Conservation (phyloP, 64 coral and sea anemone species). For the Anthopleura sola region DNA sequence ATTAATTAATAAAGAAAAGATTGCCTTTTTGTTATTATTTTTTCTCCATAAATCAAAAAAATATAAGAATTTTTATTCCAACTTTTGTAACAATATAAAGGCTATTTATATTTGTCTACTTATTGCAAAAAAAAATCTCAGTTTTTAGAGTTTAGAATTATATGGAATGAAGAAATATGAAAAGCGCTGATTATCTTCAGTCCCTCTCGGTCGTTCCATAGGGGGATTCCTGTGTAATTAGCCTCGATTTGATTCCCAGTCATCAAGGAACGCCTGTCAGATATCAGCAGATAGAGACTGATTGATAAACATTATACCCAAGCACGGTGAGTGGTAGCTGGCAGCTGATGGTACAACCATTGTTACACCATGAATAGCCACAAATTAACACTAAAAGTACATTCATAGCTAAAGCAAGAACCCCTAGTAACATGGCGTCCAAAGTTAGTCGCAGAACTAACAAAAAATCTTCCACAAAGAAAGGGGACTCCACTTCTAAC, state of each 20-base stretch:
- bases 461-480: background rate
- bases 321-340: background rate
- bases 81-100: too few relatives aligned
- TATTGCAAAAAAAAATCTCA: too few relatives aligned
- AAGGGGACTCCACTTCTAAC: background rate
- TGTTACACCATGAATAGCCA: background rate
- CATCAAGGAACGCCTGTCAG: background rate
- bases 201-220: too few relatives aligned
- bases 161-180: too few relatives aligned
- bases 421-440: background rate
- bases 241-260: background rate
- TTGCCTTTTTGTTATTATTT: too few relatives aligned
- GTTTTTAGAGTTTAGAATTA: too few relatives aligned
- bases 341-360: constrained; percentile 15
- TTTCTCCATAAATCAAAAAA: too few relatives aligned
- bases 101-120: too few relatives aligned
- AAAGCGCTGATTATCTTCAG: too few relatives aligned
- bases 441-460: background rate
- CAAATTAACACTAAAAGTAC: background rate
- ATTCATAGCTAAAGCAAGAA: background rate
- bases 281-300: background rate
- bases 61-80: too few relatives aligned
- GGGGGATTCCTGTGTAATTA: constrained; percentile 7
- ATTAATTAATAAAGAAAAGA: too few relatives aligned
- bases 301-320: too few relatives aligned